A percentile compares a stretch with the other conserved stretches of the same genome.
Conservation (phyloP, 2,797 vertebrate genomes). For the Hephaestus fuliginosus region DNA sequence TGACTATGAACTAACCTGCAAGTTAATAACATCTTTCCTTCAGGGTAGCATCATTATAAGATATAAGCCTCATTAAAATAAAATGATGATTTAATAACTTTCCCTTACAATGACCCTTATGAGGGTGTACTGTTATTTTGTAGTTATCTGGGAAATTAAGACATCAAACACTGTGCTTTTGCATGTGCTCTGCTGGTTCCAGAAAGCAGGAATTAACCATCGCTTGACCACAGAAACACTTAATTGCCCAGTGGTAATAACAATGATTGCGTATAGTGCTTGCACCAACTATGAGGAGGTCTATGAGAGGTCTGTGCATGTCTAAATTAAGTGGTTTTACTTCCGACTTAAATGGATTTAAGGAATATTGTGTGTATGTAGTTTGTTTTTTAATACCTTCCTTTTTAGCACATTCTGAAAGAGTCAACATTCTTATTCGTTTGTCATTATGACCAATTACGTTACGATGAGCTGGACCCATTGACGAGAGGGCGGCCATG, state of each 20-base stretch:
- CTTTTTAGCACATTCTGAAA: slow-evolving; percentile 23
- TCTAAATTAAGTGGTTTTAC: slow-evolving; percentile 4
- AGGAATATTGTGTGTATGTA: not conserved
- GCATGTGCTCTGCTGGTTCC: slow-evolving; percentile 7
- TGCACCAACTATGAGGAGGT: not conserved
- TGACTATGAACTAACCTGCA: slow-evolving; percentile 78
- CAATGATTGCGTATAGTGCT: not conserved
- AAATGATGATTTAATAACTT: slow-evolving; percentile 84
- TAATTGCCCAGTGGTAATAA: not conserved
- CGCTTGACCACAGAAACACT: not conserved
- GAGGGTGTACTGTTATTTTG: slow-evolving; percentile 62
- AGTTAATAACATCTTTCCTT: slow-evolving; percentile 85
- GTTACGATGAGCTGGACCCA: slow-evolving; percentile 29
- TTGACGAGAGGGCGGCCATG: slow-evolving; percentile 48
- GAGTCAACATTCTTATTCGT: slow-evolving; percentile 10
- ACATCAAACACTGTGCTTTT: slow-evolving; percentile 47
- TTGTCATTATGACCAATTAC: slow-evolving; percentile 51
- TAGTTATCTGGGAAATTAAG: slow-evolving; percentile 58
- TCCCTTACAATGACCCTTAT: slow-evolving; percentile 71
- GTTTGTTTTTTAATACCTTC: not conserved
- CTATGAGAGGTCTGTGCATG: not conserved
- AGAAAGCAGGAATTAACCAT: slow-evolving; percentile 17
- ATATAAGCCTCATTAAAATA: slow-evolving; percentile 83
- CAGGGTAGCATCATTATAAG: slow-evolving; percentile 79
- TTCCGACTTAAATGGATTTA: slow-evolving; percentile 13